Evolutionary conservation across 2,888 invertebrate species (phyloP).

Genomic region (Altica lythri): DNA sequence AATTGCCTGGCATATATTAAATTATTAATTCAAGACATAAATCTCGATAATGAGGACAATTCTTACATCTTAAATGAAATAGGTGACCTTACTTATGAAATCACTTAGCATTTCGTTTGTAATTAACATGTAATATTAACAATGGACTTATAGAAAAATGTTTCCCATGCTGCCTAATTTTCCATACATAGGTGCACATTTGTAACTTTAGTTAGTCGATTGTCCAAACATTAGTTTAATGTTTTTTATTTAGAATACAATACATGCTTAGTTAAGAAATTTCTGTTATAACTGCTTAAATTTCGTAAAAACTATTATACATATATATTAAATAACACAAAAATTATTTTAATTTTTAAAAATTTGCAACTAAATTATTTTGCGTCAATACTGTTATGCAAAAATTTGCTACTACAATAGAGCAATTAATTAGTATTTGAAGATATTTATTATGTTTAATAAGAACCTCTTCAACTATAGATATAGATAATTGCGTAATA

Average conservation of each 20-base stretch:
- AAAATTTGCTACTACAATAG: too few species aligned
- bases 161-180: conserved; percentile 7
- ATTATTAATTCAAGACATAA: conserved; percentile 2
- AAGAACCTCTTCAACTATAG: too few species aligned
- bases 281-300: too few species aligned
- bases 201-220: background rate
- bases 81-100: conserved; percentile 20
- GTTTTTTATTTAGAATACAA: conserved; percentile 1
- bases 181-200: background rate
- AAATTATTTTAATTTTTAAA: too few species aligned
- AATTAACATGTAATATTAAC: conserved; percentile 19
- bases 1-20: conserved; percentile 6
- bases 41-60: conserved; percentile 20
- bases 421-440: too few species aligned
- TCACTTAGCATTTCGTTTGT: background rate
- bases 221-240: background rate
- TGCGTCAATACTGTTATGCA: too few species aligned
- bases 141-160: conserved; percentile 10
- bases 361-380: too few species aligned
- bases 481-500: too few species aligned
- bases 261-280: background rate
- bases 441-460: too few species aligned
- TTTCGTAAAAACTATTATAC: too few species aligned
- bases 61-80: conserved; percentile 16
- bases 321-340: too few species aligned